A percentile compares a stretch with the other conserved stretches of the same genome.
Evolutionary conservation across 2,113 vertebrate species (phyloP).

Genomic region (Madoqua kirkii): DNA sequence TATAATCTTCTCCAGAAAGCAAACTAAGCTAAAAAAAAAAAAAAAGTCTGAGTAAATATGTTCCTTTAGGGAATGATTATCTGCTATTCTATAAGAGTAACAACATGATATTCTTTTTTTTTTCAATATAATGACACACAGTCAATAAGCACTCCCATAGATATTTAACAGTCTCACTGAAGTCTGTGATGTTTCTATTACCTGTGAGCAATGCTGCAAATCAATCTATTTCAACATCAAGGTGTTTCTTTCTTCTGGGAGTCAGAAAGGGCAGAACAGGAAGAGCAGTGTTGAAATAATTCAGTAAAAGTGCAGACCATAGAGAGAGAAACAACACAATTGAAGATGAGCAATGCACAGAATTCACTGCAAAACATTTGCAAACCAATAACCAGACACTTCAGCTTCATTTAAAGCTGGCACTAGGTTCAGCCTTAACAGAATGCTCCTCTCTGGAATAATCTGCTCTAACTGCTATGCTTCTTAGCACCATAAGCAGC

Average conservation of each 20-base stretch:
- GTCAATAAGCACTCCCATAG: background rate
- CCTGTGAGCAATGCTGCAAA: background rate
- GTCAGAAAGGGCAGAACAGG: background rate
- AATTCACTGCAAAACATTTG: background rate
- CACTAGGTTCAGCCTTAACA: background rate
- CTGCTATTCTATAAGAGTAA: constrained; percentile 19
- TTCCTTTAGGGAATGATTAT: background rate
- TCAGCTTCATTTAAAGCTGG: background rate
- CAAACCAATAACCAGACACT: background rate
- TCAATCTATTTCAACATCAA: background rate
- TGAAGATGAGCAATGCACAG: background rate
- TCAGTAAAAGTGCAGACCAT: background rate
- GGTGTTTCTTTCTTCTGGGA: background rate
- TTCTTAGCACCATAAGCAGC: background rate
- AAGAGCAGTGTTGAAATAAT: background rate
- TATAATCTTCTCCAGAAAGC: constrained; percentile 20
- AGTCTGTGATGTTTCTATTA: background rate
- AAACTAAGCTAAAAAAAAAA: constrained; percentile 19
- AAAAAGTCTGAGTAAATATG: constrained; percentile 3
- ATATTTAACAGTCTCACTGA: background rate
- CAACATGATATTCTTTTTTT: background rate
- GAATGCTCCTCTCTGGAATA: background rate
- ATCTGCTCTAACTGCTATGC: background rate
- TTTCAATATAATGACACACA: background rate
- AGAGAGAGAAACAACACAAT: background rate